Evolutionary conservation across 1,140 invertebrate genomes (phyloP).

Genomic region (Drosophila yakuba): DNA sequence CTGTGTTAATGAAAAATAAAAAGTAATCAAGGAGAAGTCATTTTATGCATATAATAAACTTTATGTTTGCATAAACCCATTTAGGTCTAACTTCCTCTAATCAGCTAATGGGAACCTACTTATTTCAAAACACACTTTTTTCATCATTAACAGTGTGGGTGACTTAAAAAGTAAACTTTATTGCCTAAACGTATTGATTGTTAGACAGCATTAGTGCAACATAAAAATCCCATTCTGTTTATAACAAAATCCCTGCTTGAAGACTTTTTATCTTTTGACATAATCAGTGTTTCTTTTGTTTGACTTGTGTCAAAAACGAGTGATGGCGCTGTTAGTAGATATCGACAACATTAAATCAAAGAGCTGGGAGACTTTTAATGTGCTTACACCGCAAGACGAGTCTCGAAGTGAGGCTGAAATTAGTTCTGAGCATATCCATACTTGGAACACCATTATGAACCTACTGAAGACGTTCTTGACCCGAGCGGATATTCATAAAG

Average conservation of each 20-base stretch:
- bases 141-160: too few relatives aligned
- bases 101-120: too few relatives aligned
- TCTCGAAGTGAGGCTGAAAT: neutral
- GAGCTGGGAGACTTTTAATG: neutral
- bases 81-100: too few relatives aligned
- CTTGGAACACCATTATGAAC: neutral
- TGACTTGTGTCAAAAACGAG: slow-evolving; percentile 3
- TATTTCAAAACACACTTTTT: too few relatives aligned
- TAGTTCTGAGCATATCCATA: neutral
- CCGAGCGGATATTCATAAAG: slow-evolving; percentile 27
- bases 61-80: too few relatives aligned
- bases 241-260: neutral
- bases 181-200: neutral
- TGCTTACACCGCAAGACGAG: slow-evolving; percentile 2
- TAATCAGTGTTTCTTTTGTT: slow-evolving; percentile 8
- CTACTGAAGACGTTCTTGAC: slow-evolving; percentile 23
- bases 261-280: slow-evolving; percentile 7
- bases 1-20: too few relatives aligned
- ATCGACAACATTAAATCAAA: slow-evolving; percentile 9
- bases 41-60: too few relatives aligned
- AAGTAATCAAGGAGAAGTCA: too few relatives aligned
- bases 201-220: neutral
- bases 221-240: neutral
- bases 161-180: neutral
- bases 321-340: slow-evolving; percentile 8